Percentiles rank a stretch among this genome's conserved stretches.
These are phyloP conservation scores for Trachelipus rathkii DNA, from an alignment of 1,140 invertebrate species.

Conservation along the genomic window DNA sequence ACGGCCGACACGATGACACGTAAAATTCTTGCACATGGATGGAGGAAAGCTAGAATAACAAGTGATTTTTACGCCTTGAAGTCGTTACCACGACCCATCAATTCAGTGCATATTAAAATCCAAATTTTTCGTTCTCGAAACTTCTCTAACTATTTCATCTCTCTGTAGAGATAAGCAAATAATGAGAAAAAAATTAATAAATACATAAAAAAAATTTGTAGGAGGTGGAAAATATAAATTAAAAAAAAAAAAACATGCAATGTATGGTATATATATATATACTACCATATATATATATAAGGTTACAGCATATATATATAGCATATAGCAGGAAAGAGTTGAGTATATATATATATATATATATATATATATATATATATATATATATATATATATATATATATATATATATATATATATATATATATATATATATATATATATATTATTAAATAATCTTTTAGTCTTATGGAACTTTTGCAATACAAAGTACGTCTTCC, in stretches of 20 bases:
- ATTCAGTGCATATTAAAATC: slow-evolving; percentile 94
- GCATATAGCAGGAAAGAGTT: no score
- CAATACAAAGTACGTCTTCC: no score
- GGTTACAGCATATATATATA: no score
- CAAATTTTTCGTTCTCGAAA: slow-evolving; percentile 90
- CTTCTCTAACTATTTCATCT: slow-evolving; percentile 78
- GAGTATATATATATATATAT: slow-evolving; percentile 21
- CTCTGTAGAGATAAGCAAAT: slow-evolving; percentile 57
- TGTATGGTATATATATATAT: neutral
- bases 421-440: slow-evolving; percentile 22
- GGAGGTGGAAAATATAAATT: neutral
- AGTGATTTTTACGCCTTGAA: slow-evolving; percentile 95
- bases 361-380: slow-evolving; percentile 10
- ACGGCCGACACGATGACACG: slow-evolving; percentile 88
- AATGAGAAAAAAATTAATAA: neutral
- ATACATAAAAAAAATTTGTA: neutral
- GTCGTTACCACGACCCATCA: slow-evolving; percentile 95
- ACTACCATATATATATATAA: no score
- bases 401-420: slow-evolving; percentile 27
- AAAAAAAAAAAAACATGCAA: no score
- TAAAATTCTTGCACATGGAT: slow-evolving; percentile 76
- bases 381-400: slow-evolving; percentile 15
- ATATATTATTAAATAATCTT: no score
- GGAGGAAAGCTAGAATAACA: slow-evolving; percentile 97
- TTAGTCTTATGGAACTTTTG: no score